These are phyloP conservation scores for Eurypyga helias DNA, from an alignment of 2,113 vertebrate species.

Conservation along the genomic window DNA sequence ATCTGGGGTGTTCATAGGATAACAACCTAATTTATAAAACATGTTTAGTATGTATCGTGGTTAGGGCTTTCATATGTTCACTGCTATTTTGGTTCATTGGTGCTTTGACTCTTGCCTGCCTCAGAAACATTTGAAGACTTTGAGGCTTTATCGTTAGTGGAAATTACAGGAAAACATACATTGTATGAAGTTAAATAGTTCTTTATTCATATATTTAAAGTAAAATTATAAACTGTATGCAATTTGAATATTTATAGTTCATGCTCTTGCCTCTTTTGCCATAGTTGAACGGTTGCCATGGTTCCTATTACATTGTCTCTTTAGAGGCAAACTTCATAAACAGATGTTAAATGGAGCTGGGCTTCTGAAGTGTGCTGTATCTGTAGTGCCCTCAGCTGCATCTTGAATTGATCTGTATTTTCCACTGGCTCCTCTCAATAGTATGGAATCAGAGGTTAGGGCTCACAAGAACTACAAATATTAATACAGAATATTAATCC, in stretches of 20 bases:
- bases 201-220: not conserved
- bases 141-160: not conserved
- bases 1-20: not conserved
- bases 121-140: not conserved
- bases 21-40: not conserved
- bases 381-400: not conserved
- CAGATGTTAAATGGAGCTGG: not conserved
- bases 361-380: not conserved
- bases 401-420: slow-evolving; percentile 6
- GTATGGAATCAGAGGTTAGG: not conserved
- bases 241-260: slow-evolving; percentile 40
- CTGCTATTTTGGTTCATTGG: not conserved
- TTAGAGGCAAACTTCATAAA: slow-evolving; percentile 17
- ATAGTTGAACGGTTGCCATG: slow-evolving; percentile 2
- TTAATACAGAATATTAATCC: not conserved
- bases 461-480: not conserved
- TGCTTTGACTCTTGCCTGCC: not conserved
- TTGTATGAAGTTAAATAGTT: not conserved
- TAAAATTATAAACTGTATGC: not conserved
- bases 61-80: not conserved
- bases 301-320: slow-evolving; percentile 12
- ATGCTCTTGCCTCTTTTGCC: not conserved
- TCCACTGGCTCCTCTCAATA: not conserved
- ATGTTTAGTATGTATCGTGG: not conserved
- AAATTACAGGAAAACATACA: not conserved